Evolutionary conservation across 2,888 invertebrate genomes (phyloP).

Genomic region (Drosophila neotestacea): DNA sequence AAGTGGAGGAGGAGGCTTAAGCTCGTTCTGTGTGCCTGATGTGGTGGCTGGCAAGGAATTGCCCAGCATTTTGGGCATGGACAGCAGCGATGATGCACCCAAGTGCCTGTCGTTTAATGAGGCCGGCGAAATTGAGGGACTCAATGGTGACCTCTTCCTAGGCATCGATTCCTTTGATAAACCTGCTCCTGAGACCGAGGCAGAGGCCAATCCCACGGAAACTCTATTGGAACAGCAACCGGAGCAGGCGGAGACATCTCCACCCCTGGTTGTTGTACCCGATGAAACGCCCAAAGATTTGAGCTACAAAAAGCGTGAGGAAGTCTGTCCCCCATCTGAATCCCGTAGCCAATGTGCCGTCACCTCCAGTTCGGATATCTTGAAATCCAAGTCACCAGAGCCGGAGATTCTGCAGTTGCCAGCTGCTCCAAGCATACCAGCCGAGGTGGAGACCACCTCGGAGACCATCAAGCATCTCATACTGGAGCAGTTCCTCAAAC

Average conservation of each 20-base stretch:
- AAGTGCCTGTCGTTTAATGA: constrained; percentile 85
- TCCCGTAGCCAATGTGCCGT: constrained; percentile 86
- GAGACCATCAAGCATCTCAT: constrained; percentile 85
- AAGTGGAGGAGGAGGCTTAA: constrained; percentile 34
- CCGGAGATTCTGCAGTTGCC: constrained; percentile 88
- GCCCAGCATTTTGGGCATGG: constrained; percentile 88
- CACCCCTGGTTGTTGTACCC: constrained; percentile 40
- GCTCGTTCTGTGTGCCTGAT: constrained; percentile 66
- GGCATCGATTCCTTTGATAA: constrained; percentile 75
- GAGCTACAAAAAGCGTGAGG: constrained; percentile 87
- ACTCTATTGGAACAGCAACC: constrained; percentile 41
- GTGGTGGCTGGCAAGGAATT: constrained; percentile 86
- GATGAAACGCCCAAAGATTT: constrained; percentile 88
- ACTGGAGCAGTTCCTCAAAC: constrained; percentile 80
- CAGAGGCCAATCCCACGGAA: constrained; percentile 11
- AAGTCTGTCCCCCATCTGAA: constrained; percentile 79
- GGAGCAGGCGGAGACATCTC: constrained; percentile 74
- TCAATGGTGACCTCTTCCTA: constrained; percentile 83
- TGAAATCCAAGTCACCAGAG: constrained; percentile 86
- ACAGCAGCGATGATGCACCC: constrained; percentile 84
- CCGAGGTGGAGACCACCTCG: constrained; percentile 88
- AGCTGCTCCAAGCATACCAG: constrained; percentile 55
- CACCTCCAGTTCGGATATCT: constrained; percentile 90
- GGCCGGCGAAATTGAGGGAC: constrained; percentile 84
- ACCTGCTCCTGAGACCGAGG: constrained; percentile 43